These are phyloP conservation scores for Tetanocera ferruginea DNA, from an alignment of 2,888 invertebrate species.

Conservation along the genomic window DNA sequence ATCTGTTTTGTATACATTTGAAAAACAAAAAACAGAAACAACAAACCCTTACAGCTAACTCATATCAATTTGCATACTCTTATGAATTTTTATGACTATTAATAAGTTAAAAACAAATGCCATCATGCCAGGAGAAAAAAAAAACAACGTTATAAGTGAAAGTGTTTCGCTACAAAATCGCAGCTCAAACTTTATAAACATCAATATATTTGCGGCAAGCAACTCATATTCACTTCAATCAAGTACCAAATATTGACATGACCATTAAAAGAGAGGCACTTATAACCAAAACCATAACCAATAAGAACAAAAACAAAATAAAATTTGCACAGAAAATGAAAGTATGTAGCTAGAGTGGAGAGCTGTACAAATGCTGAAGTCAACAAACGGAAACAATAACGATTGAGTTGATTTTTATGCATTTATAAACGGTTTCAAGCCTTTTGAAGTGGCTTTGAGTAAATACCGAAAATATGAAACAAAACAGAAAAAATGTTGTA, in stretches of 20 bases:
- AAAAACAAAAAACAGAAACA: too few relatives aligned
- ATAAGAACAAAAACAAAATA: neutral
- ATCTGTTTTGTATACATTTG: too few relatives aligned
- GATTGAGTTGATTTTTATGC: neutral
- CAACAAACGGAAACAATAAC: neutral
- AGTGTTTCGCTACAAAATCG: neutral
- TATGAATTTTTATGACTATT: conserved; percentile 1
- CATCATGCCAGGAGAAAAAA: neutral
- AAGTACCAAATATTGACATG: conserved; percentile 28
- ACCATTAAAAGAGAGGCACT: neutral
- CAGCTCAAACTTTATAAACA: neutral
- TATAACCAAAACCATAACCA: neutral
- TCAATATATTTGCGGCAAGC: neutral
- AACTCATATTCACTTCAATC: neutral
- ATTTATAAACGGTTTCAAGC: too few relatives aligned
- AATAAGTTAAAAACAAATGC: neutral
- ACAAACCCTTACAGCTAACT: neutral
- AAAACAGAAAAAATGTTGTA: too few relatives aligned
- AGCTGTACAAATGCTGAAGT: neutral
- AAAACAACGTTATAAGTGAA: conserved; percentile 20
- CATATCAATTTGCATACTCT: neutral
- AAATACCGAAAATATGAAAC: too few relatives aligned
- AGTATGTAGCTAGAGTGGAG: neutral
- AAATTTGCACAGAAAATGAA: neutral
- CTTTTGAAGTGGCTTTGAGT: too few relatives aligned